phyloP scores from a whole-genome alignment of 2,888 invertebrate genomes.

The Pterostichus niger region DNA sequence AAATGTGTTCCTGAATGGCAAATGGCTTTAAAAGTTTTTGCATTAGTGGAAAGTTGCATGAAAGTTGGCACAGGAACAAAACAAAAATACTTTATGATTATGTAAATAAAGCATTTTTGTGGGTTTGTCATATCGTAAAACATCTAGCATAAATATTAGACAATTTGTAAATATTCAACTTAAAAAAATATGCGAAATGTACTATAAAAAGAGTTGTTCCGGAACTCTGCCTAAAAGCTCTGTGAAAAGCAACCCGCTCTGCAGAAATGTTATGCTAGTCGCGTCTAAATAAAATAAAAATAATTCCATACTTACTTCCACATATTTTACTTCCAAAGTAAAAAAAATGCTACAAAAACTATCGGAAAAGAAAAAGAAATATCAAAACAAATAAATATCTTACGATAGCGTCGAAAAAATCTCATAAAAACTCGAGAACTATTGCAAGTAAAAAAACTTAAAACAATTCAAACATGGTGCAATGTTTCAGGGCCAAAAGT shows the following conservation, averaged over 20 bases:
- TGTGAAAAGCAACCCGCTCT: not conserved
- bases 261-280: slow-evolving; percentile 10
- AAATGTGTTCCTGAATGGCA: slow-evolving; percentile 44
- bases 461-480: slow-evolving; percentile 42
- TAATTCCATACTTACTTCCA: slow-evolving; percentile 30
- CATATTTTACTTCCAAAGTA: slow-evolving; percentile 29
- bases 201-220: not conserved
- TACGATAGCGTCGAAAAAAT: slow-evolving; percentile 22
- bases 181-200: not conserved
- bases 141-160: slow-evolving; percentile 22
- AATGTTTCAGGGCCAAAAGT: slow-evolving; percentile 50
- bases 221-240: not conserved
- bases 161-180: slow-evolving; percentile 7
- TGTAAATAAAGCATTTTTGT: slow-evolving; percentile 31
- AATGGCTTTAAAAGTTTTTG: slow-evolving; percentile 59
- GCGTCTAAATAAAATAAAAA: slow-evolving; percentile 17
- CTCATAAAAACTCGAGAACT: slow-evolving; percentile 31
- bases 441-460: slow-evolving; percentile 43
- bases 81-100: slow-evolving; percentile 47
- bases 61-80: slow-evolving; percentile 48
- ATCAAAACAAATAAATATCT: slow-evolving; percentile 49
- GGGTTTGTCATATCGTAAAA: slow-evolving; percentile 7
- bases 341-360: slow-evolving; percentile 27
- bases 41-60: slow-evolving; percentile 39
- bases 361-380: slow-evolving; percentile 5